Conservation (phyloP, 2,113 vertebrate genomes). For the Callocephalon fimbriatum region DNA sequence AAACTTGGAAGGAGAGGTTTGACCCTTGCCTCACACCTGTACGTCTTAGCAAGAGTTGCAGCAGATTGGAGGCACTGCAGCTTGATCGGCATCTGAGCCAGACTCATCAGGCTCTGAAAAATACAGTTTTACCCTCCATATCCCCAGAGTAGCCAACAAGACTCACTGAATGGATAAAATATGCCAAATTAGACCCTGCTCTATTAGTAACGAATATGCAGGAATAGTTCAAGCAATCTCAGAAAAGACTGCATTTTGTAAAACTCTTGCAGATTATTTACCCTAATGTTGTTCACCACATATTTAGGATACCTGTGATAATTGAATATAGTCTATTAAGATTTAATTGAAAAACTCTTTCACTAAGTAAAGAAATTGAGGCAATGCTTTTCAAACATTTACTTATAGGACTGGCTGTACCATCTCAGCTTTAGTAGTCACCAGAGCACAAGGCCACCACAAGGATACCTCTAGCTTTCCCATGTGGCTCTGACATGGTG, state of each 20-base stretch:
- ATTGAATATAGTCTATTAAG: background rate
- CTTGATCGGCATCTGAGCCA: background rate
- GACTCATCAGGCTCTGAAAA: background rate
- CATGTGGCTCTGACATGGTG: background rate
- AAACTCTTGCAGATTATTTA: background rate
- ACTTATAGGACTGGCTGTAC: no score
- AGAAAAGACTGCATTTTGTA: background rate
- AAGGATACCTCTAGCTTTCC: background rate
- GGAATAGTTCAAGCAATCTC: background rate
- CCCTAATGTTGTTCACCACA: background rate
- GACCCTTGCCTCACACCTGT: background rate
- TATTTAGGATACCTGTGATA: constrained; percentile 1
- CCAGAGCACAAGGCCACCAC: background rate
- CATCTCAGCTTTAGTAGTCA: background rate
- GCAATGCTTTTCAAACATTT: background rate
- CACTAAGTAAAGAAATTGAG: background rate
- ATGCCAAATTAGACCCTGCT: background rate
- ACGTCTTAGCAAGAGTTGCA: background rate
- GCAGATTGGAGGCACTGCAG: background rate
- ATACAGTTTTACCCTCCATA: background rate
- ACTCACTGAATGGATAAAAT: background rate
- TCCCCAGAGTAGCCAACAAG: background rate
- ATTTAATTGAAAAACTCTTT: constrained; percentile 12
- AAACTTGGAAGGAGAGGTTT: background rate
- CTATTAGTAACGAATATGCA: background rate